Evolutionary conservation across 2,888 invertebrate genomes (phyloP), one percentile per base, ranked within the genome.

Genomic region (Aleiodes leptofemur): DNA sequence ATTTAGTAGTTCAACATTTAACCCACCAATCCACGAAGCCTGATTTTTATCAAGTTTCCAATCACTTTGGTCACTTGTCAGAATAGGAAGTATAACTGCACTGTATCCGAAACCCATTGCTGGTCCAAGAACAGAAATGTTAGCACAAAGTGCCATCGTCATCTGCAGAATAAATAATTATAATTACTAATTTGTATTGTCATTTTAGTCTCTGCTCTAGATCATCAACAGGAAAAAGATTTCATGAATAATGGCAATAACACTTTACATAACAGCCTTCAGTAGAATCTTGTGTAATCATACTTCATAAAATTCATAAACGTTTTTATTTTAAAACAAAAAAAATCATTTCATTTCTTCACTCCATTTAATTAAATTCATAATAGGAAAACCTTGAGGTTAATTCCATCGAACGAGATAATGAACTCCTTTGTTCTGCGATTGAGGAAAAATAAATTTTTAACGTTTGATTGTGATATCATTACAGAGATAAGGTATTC

Each of bases 61-160:
- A 13, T 86, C 86, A 48, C 87, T 87, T 0, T 78, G 74, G 5
- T 83, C 77, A 4, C 86, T 82, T 61, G 81, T 84, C 51, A 92
- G 82, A 11, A 90, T 86, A 23, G 91, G 91, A 29, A 92, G 82
- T 0, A 91, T 90, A 1, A 92, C 90, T 0, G 92, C 92, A 14
- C 92, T 92, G 84, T 91, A 92, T 1, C 92, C 92, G 56, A 92
- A 87, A 68, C 90, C 91, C 92, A 92, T 92, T 4, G 92, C 91
- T 1, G 92, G 92, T 1, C 92, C 91, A 51, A 92, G 82, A 72
- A 90, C 90, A 0, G 91, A 89, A 53, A 91, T 86, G 77, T 91
- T 91, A 0, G 91, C 90, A 14, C 91, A 85, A 7, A 91, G 74
- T 11, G 91, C 90, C 80, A 92, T 86, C 34, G 90, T 77, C 68